These are phyloP conservation scores for Lithosia quadra DNA, from an alignment of 2,888 invertebrate genomes.

Conservation along the genomic window DNA sequence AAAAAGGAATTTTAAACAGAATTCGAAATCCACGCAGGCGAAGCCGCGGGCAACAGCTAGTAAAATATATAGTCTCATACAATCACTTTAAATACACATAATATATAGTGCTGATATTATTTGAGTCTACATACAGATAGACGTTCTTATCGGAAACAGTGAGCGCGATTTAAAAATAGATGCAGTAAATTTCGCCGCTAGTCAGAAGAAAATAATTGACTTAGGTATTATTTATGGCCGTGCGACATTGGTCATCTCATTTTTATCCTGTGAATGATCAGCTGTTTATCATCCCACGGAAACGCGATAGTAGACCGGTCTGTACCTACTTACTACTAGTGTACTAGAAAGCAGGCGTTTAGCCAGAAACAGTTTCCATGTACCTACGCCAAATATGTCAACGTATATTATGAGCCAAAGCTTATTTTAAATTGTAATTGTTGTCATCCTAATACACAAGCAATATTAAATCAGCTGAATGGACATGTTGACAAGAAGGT, in stretches of 20 bases:
- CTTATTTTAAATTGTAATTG: conserved; percentile 9
- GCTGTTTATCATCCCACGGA: conserved; percentile 30
- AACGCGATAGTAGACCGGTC: conserved; percentile 13
- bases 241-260: background rate
- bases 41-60: no score
- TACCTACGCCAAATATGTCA: conserved; percentile 14
- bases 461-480: background rate
- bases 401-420: background rate
- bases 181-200: background rate
- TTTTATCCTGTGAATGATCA: conserved; percentile 19
- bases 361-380: conserved; percentile 10
- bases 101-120: background rate
- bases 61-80: background rate
- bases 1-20: no score
- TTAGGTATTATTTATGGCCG: conserved; percentile 1
- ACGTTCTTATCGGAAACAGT: background rate
- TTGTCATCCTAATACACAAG: background rate
- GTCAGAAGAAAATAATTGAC: background rate
- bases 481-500: background rate
- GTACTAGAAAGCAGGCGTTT: conserved; percentile 4
- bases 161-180: background rate
- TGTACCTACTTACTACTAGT: conserved; percentile 16
- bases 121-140: background rate
- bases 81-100: no score
- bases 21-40: no score